phyloP scores from a whole-genome alignment of 2,113 vertebrate species.

The Sporophila hypoxantha region DNA sequence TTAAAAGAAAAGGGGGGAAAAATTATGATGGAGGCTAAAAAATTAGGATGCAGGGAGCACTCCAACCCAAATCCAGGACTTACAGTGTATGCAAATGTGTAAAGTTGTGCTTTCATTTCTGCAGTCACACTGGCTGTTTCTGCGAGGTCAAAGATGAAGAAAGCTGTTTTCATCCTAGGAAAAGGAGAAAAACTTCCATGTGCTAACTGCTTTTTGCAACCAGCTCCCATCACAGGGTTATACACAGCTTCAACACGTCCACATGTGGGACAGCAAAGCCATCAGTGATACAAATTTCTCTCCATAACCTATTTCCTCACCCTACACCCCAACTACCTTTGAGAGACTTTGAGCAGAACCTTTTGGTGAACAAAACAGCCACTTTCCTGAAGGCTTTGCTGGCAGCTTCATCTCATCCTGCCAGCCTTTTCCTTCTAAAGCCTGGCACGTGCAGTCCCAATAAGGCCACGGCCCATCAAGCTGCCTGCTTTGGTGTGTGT shows the following conservation, averaged over 20 bases:
- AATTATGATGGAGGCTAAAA: background rate
- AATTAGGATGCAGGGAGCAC: background rate
- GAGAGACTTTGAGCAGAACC: background rate
- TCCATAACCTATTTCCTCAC: background rate
- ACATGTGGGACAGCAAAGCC: background rate
- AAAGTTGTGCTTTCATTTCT: slow-evolving; percentile 75
- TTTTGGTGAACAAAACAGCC: background rate
- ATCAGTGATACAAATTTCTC: background rate
- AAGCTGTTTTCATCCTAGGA: slow-evolving; percentile 93
- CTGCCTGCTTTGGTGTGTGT: background rate
- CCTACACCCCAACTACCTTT: background rate
- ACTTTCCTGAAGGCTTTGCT: background rate
- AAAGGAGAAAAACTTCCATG: background rate
- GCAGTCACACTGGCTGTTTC: slow-evolving; percentile 70
- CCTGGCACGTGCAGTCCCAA: background rate
- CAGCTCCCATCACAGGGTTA: background rate
- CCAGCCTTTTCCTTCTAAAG: background rate
- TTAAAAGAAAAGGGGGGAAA: background rate
- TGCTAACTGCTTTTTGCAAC: background rate
- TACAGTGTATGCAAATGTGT: slow-evolving; percentile 82
- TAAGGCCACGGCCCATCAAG: background rate
- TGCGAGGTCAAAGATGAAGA: slow-evolving; percentile 94
- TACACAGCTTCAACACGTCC: background rate
- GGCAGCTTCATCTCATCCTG: background rate
- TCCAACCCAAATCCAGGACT: slow-evolving; percentile 6